Conservation (phyloP, 2,888 invertebrate genomes). For the Callyntrura guangdongensis region DNA sequence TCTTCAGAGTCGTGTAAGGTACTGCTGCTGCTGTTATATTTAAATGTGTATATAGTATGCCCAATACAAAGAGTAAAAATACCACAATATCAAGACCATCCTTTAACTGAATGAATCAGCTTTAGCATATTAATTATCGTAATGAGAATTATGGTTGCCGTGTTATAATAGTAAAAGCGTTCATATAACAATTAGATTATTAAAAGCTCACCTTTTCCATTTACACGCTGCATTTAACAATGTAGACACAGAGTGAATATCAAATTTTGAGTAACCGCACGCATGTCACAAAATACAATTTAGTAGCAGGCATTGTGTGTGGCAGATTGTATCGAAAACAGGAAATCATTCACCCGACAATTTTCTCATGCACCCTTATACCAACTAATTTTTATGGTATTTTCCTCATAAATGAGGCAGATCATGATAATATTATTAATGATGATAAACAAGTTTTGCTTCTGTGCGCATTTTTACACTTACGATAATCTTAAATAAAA, state of each 20-base stretch:
- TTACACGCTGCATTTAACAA: conserved; percentile 20
- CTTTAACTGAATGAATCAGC: not conserved
- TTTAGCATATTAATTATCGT: not conserved
- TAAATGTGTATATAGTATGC: not conserved
- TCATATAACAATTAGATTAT: not conserved
- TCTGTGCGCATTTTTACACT: conserved; percentile 12
- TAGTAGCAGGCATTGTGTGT: not conserved
- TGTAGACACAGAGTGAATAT: not conserved
- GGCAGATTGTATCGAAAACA: conserved; percentile 3
- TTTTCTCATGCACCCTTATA: conserved; percentile 48
- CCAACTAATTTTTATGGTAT: conserved; percentile 5
- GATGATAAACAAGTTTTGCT: conserved; percentile 29
- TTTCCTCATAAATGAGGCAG: conserved; percentile 40
- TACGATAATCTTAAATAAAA: not conserved
- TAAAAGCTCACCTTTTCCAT: not conserved
- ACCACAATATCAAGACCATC: not conserved
- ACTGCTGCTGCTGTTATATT: not conserved
- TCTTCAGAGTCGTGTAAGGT: too few relatives aligned
- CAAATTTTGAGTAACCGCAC: not conserved
- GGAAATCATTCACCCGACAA: conserved; percentile 56
- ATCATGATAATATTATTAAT: conserved; percentile 8
- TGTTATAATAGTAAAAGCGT: conserved; percentile 17
- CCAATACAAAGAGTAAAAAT: not conserved
- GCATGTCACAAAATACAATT: not conserved
- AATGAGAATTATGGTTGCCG: not conserved